Base-by-base conservation (phyloP, 2,797 vertebrate species). In the Sebastes minor region DNA sequence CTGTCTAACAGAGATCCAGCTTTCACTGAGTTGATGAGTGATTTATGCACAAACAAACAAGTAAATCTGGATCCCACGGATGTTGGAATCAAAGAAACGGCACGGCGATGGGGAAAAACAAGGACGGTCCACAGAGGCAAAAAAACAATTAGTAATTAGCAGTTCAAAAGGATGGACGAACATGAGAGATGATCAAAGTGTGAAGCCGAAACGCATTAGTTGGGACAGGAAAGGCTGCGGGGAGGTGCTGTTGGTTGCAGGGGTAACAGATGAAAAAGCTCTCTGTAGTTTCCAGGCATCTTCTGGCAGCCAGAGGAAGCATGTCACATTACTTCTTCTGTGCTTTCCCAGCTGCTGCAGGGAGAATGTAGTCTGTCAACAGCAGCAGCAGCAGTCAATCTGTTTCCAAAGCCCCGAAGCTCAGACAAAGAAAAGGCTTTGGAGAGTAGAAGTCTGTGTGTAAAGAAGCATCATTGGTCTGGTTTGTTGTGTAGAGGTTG, bases 101-200 rank as follows among this genome's bases (percentile, higher is more conserved):
- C 61, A 23, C 8, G 42, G 20, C 46, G 18, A 6, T 30, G 30
- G 46, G 75, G 75, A 64, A 32, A 69, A 61, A 79, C 57, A 74
- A 63, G 55, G 23, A 62, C 52, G 7, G 61, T 23, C 73, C 56
- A 55, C 18, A 74, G 77, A 84, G 68, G 83, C 67, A 71, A 74
- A 69, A 55, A 55, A 74, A 77, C 73, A 83, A 91, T 91, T 90
- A 90, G 84, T 22, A 33, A 33, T 33, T 33, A 53, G 33, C 22
- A 53, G 83, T 84, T 87, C 66, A 86, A 57, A 83, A 66, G 81
- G 62, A 81, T 55, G 70, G 83, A 82, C 56, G 30, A 55, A 88
- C 83, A 83, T 76, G 80, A 89, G 70, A 28, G 80, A 87, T 89
- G 87, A 91, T 92, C 83, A 88, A 91, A 92, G 86, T 32, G 76